These are phyloP conservation scores for Gasterosteus aculeatus DNA, from an alignment of 2,113 vertebrate species.

Conservation along the genomic window DNA sequence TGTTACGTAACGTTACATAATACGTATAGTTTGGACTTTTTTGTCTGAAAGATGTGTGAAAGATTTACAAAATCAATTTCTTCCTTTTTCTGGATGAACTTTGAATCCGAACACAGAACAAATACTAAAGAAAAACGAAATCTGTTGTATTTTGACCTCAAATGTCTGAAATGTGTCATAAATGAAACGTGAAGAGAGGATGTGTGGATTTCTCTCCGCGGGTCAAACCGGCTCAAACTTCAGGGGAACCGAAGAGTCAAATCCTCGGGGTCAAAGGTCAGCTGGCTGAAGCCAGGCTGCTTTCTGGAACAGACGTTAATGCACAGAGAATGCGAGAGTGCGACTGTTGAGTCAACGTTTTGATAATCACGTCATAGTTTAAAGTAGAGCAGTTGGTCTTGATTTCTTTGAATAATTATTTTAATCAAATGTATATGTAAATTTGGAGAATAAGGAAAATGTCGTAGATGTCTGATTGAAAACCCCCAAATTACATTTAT, in stretches of 20 bases:
- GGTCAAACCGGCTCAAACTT: background rate
- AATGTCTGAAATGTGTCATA: background rate
- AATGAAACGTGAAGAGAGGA: background rate
- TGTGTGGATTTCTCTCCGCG: background rate
- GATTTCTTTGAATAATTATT: background rate
- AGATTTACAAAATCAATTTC: background rate
- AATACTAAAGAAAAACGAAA: background rate
- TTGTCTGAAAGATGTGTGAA: background rate
- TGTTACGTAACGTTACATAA: too few species aligned
- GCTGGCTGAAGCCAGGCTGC: background rate
- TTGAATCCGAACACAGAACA: background rate
- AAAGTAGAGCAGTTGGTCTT: too few species aligned
- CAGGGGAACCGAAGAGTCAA: slow-evolving; percentile 25
- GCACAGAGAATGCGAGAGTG: too few species aligned
- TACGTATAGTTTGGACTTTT: too few species aligned
- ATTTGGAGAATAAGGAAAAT: background rate
- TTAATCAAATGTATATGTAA: background rate
- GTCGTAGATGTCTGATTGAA: background rate
- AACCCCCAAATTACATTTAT: background rate
- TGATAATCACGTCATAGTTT: too few species aligned
- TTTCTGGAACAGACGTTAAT: slow-evolving; percentile 15
- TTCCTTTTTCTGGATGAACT: background rate
- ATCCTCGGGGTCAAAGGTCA: slow-evolving; percentile 41
- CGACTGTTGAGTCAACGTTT: too few species aligned
- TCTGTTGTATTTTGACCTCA: background rate